Percentiles rank a stretch among this genome's conserved stretches.
Conservation (phyloP, 2,888 invertebrate species). For the Stenchaetothrips biformis region DNA sequence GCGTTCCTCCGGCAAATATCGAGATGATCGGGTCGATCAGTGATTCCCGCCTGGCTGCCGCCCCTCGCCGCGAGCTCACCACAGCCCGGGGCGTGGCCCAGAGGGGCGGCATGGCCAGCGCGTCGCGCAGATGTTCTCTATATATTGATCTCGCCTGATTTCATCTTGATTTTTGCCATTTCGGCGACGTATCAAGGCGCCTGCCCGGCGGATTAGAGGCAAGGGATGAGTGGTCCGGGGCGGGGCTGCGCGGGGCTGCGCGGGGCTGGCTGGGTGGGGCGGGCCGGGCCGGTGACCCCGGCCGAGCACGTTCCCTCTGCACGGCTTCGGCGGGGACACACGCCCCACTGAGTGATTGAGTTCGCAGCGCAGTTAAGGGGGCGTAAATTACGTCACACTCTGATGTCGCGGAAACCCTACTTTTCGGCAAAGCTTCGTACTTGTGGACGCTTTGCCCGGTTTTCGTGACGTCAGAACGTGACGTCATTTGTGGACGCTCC, state of each 20-base stretch:
- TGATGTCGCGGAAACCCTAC: no score
- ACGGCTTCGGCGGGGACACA: not conserved
- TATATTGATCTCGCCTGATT: slow-evolving; percentile 16
- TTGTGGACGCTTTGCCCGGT: no score
- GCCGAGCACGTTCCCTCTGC: not conserved
- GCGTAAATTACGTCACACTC: no score
- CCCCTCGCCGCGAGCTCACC: no score
- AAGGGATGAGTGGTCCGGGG: not conserved
- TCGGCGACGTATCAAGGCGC: not conserved
- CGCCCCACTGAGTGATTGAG: not conserved
- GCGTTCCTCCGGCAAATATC: not conserved
- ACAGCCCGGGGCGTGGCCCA: no score
- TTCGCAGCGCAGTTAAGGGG: not conserved
- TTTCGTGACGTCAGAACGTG: no score
- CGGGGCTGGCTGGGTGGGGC: not conserved
- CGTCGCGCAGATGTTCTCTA: not conserved
- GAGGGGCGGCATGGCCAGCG: not conserved
- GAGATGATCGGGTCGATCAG: slow-evolving; percentile 5
- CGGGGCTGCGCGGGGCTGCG: not conserved
- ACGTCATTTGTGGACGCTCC: not conserved
- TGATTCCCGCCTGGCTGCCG: not conserved
- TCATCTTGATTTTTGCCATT: slow-evolving; percentile 22
- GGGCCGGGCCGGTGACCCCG: not conserved
- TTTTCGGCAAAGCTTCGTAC: no score
- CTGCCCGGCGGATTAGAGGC: no score